Evolutionary conservation across 2,888 invertebrate species (phyloP).

Genomic region (Lepidochrysops patricia): DNA sequence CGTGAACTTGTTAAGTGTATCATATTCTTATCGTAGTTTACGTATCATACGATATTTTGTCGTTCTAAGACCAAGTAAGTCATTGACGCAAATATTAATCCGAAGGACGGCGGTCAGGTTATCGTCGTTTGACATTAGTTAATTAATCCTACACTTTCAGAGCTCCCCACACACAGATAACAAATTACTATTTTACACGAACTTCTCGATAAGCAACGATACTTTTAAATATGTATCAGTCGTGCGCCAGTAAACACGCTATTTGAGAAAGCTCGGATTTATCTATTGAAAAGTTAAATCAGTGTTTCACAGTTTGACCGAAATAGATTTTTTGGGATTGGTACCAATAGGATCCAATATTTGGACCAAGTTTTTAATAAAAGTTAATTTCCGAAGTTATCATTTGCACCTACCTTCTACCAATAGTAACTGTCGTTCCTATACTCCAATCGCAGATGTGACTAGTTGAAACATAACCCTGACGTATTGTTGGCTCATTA

Average conservation of each 20-base stretch:
- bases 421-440: conserved; percentile 22
- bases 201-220: conserved; percentile 16
- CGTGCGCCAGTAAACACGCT: conserved; percentile 16
- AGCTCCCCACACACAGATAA: conserved; percentile 18
- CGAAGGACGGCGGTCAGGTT: conserved; percentile 44
- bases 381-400: neutral
- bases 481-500: conserved; percentile 57
- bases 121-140: conserved; percentile 42
- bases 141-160: conserved; percentile 38
- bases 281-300: neutral
- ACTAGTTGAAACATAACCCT: conserved; percentile 39
- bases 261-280: neutral
- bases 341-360: no score
- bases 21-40: conserved; percentile 36
- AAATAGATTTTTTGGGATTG: no score
- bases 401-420: neutral
- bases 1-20: conserved; percentile 42
- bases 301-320: neutral
- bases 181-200: conserved; percentile 12
- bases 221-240: conserved; percentile 17
- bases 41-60: conserved; percentile 33
- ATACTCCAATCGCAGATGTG: conserved; percentile 24
- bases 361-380: no score
- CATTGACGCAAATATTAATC: conserved; percentile 53
- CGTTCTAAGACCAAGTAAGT: conserved; percentile 34